phyloP scores from a whole-genome alignment of 2,113 vertebrate species.

The Cariama cristata region DNA sequence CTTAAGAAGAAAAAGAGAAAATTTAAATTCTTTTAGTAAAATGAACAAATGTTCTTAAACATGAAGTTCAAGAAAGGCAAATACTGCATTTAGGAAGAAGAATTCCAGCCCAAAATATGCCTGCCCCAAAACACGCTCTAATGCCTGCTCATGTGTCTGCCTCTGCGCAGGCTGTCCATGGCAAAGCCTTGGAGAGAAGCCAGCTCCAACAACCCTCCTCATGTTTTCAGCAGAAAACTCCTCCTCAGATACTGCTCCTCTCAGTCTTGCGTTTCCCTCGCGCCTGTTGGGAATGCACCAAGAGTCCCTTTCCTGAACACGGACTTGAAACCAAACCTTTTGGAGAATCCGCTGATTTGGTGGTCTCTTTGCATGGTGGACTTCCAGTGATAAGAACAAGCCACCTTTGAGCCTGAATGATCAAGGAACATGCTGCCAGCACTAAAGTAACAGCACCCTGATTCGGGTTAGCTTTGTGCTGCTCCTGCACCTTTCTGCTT shows the following conservation, averaged over 20 bases:
- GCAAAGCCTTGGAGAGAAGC: not conserved
- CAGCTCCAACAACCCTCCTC: not conserved
- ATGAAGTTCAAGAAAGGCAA: not conserved
- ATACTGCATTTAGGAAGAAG: not conserved
- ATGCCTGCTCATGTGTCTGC: not conserved
- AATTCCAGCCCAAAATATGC: not conserved
- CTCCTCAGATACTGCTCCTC: not conserved
- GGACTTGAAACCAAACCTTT: not conserved
- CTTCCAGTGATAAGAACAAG: rapidly evolving
- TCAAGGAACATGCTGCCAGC: rapidly evolving
- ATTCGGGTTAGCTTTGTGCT: not conserved
- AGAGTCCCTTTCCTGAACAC: not conserved
- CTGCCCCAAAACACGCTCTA: not conserved
- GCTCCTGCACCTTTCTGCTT: not conserved
- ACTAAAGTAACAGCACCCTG: not conserved
- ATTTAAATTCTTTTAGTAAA: not conserved
- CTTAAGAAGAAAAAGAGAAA: not conserved
- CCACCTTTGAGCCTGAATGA: not conserved
- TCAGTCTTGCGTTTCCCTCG: not conserved
- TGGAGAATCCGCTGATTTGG: too few species aligned
- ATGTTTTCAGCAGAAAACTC: too few species aligned
- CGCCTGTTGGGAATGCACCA: not conserved
- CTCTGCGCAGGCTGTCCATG: not conserved
- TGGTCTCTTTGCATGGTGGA: not conserved
- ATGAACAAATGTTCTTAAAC: not conserved